These are phyloP conservation scores for Catocala nupta DNA, from an alignment of 2,888 invertebrate genomes.

Conservation along the genomic window DNA sequence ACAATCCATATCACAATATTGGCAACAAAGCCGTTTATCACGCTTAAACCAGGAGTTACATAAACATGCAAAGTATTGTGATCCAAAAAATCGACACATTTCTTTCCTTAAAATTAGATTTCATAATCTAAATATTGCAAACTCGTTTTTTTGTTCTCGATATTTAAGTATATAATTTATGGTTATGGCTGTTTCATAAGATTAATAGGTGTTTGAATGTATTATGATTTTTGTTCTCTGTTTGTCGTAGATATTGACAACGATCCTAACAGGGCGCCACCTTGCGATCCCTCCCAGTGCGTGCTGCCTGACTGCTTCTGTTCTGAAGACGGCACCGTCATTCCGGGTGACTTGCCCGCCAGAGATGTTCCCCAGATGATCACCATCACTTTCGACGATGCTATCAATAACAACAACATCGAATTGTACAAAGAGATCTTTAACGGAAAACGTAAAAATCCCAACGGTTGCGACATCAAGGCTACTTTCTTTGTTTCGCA, in stretches of 20 bases:
- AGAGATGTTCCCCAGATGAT: slow-evolving; percentile 98
- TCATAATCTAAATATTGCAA: slow-evolving; percentile 33
- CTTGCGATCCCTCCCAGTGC: slow-evolving; percentile 95
- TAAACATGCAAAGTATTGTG: slow-evolving; percentile 23
- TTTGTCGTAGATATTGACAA: slow-evolving; percentile 93
- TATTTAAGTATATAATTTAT: slow-evolving; percentile 20
- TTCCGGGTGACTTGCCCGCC: slow-evolving; percentile 94
- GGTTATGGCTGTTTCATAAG: slow-evolving; percentile 15
- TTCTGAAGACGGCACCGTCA: slow-evolving; percentile 95
- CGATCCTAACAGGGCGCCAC: slow-evolving; percentile 97
- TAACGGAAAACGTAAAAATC: slow-evolving; percentile 95
- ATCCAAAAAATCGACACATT: slow-evolving; percentile 24
- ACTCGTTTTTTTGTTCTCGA: slow-evolving; percentile 30
- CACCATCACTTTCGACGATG: slow-evolving; percentile 97
- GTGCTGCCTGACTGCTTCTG: slow-evolving; percentile 97
- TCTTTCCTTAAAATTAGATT: slow-evolving; percentile 24
- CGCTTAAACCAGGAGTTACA: slow-evolving; percentile 27
- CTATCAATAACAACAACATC: slow-evolving; percentile 98
- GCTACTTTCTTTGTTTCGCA: slow-evolving; percentile 97
- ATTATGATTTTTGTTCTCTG: slow-evolving; percentile 20
- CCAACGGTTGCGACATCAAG: slow-evolving; percentile 97
- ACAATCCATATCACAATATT: slow-evolving; percentile 42
- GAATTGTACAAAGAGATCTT: slow-evolving; percentile 97
- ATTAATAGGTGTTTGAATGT: background rate
- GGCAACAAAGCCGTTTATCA: slow-evolving; percentile 32